These are phyloP conservation scores for Lathamus discolor DNA, from an alignment of 2,113 vertebrate species.

Conservation along the genomic window DNA sequence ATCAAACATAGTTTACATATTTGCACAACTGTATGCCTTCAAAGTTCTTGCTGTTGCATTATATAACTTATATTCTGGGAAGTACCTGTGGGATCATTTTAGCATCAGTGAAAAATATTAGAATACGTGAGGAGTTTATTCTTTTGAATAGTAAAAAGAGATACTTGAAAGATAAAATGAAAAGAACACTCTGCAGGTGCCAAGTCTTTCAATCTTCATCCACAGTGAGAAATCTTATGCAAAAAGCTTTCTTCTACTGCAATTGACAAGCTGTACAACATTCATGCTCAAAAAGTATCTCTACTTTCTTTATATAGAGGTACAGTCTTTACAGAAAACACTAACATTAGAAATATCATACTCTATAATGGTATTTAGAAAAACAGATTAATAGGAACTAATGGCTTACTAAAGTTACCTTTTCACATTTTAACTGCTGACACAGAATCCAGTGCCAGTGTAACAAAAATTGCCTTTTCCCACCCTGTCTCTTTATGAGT, in stretches of 20 bases:
- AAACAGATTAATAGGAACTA: background rate
- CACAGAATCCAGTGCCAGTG: background rate
- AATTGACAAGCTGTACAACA: background rate
- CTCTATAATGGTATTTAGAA: background rate
- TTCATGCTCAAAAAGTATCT: background rate
- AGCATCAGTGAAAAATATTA: background rate
- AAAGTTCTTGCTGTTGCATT: background rate
- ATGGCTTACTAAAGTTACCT: background rate
- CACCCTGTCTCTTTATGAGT: background rate
- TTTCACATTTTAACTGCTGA: background rate
- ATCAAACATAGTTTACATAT: background rate
- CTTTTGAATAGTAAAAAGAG: background rate
- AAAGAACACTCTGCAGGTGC: background rate
- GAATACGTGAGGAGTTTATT: background rate
- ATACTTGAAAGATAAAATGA: background rate
- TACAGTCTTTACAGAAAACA: background rate
- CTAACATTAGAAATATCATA: background rate
- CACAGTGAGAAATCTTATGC: background rate
- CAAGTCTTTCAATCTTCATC: background rate
- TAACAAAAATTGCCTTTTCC: background rate
- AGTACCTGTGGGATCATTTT: background rate
- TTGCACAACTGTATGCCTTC: accelerated
- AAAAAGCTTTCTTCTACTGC: background rate
- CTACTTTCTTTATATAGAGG: background rate
- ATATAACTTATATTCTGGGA: background rate